Percentiles rank a stretch among this genome's conserved stretches.
Conservation (phyloP, 2,888 invertebrate species). For the Spodoptera picta region DNA sequence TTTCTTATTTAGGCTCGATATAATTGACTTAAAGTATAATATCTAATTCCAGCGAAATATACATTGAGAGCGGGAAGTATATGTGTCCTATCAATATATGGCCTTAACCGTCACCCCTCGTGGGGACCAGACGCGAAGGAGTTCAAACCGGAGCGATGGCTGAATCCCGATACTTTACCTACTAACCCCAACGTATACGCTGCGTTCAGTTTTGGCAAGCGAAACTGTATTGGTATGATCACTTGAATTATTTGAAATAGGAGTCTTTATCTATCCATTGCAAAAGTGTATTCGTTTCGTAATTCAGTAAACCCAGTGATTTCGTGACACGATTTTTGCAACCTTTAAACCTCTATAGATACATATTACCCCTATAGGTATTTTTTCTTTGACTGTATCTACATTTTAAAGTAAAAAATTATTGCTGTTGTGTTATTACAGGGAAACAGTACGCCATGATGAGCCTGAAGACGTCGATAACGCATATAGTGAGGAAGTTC, state of each 20-base stretch:
- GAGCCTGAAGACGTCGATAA: conserved; percentile 30
- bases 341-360: no score
- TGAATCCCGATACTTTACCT: conserved; percentile 62
- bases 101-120: conserved; percentile 66
- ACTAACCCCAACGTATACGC: conserved; percentile 63
- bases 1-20: no score
- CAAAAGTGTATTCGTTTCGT: no score
- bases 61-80: conserved; percentile 61
- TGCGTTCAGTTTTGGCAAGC: conserved; percentile 61
- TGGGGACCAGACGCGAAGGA: conserved; percentile 70
- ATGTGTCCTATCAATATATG: conserved; percentile 62
- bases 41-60: conserved; percentile 10
- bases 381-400: no score
- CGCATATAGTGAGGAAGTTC: conserved; percentile 15
- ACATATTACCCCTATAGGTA: no score
- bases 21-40: no score
- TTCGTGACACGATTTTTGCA: no score
- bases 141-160: conserved; percentile 73
- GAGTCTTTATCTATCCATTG: no score
- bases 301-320: no score
- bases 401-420: no score
- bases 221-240: conserved; percentile 18
- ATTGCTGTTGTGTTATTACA: conserved; percentile 9
- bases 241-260: no score
- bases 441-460: conserved; percentile 27